Evolutionary conservation across 2,888 invertebrate species (phyloP).

Genomic region (Ophion obscuratus): DNA sequence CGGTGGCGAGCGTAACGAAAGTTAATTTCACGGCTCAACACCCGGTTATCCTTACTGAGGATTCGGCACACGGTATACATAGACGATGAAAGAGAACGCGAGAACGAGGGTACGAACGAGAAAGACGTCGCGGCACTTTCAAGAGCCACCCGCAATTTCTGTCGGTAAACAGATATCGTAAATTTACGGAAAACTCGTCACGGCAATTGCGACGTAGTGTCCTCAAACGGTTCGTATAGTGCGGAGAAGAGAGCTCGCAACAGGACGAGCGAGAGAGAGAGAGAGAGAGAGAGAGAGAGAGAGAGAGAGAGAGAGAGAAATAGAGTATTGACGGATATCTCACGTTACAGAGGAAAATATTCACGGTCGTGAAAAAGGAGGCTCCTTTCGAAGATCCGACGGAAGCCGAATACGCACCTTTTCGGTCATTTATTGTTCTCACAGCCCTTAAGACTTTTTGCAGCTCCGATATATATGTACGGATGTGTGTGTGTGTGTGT

Average conservation of each 20-base stretch:
- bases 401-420: conserved; percentile 38
- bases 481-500: neutral
- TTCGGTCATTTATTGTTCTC: conserved; percentile 36
- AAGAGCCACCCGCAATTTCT: conserved; percentile 80
- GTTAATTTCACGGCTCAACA: conserved; percentile 58
- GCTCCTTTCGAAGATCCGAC: conserved; percentile 38
- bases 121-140: conserved; percentile 60
- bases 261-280: neutral
- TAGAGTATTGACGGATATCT: conserved; percentile 25
- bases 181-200: conserved; percentile 67
- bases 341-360: conserved; percentile 36
- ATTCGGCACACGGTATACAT: conserved; percentile 8
- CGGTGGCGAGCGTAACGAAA: conserved; percentile 65
- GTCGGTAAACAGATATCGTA: conserved; percentile 78
- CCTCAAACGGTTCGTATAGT: conserved; percentile 1
- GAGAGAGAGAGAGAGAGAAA: neutral
- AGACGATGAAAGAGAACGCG: neutral
- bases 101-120: neutral
- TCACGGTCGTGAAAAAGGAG: conserved; percentile 38
- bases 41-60: conserved; percentile 33
- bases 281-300: neutral
- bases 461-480: conserved; percentile 3
- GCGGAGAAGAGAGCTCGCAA: neutral
- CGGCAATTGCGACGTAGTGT: conserved; percentile 36
- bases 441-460: neutral